phyloP scores from a whole-genome alignment of 2,797 vertebrate species.

The Onychomys arenicola region DNA sequence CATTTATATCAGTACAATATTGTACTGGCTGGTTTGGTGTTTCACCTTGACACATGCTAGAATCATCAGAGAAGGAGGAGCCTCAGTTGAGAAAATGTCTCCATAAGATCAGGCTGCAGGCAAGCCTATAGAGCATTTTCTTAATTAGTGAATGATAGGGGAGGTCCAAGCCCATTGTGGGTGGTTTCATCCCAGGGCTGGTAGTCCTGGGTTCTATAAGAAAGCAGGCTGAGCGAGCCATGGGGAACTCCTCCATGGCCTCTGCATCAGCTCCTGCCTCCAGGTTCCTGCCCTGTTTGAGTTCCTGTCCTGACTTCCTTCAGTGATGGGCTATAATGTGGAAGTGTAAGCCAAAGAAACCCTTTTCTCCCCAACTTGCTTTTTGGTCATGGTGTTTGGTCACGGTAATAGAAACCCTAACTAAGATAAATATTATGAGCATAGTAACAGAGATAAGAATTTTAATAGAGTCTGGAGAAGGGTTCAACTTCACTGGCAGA shows the following conservation, averaged over 20 bases:
- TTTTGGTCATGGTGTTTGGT: background rate
- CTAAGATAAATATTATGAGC: background rate
- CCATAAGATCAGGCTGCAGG: background rate
- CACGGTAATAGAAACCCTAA: background rate
- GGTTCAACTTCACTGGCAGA: background rate
- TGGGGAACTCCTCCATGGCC: background rate
- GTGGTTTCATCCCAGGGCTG: background rate
- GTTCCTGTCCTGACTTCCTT: background rate
- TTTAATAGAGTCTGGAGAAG: background rate
- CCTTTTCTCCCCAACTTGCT: background rate
- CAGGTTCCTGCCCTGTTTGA: background rate
- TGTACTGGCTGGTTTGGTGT: background rate
- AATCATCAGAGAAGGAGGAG: background rate
- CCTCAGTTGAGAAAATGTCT: background rate
- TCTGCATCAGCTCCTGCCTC: background rate
- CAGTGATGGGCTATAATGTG: background rate
- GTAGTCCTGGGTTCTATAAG: background rate
- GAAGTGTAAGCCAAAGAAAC: background rate
- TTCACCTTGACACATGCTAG: background rate
- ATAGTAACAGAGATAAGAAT: background rate
- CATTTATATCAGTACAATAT: background rate
- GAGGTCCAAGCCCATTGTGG: background rate
- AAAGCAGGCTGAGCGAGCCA: background rate
- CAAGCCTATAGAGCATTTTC: background rate
- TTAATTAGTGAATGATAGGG: background rate